Evolutionary conservation across 2,888 invertebrate species (phyloP), one percentile per base, ranked within the genome.

Genomic region (Hoplodrina blanda): DNA sequence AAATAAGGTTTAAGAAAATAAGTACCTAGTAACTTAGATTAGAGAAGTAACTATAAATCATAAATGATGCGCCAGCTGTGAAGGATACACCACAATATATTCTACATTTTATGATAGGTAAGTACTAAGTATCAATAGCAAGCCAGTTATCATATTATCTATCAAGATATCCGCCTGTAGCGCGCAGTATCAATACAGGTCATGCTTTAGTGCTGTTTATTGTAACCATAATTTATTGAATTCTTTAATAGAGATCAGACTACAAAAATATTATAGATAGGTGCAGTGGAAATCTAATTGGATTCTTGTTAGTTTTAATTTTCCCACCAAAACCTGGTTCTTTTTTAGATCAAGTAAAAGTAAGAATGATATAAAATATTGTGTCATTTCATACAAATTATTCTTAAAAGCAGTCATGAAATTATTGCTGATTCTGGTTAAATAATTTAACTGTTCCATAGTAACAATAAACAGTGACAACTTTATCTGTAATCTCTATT

Each of bases 91-190:
- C 73, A 50, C 46, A 19, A 46, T 17, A 46, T 78, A 78, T 70
- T 73, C 84, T 76, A 79, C 85, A 83, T 88, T 91, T 84, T 89
- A 89, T 90, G 89, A 84, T 89, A 90, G 89, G 92, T 92, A 84
- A 90, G 92, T 92, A 82, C 30, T 70, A 71, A 53, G 59, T 81
- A 76, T 78, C 70, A 83, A 67, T 81, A 76, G 62, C 56, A 64
- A 65, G 76, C 50, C 69, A 73, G 75, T 78, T 84, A 88, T 81
- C 83, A 73, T 84, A 81, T 37, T 37, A 37, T 79, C 78, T 79
- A 79, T 81, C 72, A 64, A 82, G 82, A 82, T 81, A 83, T 81
- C 71, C 46, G 73, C 69, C 66, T 76, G 65, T 79, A 72, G 69
- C 60, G 57, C 62, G 57, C 68, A 25, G 65, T 82, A 77, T 78